Evolutionary conservation across 2,113 vertebrate genomes (phyloP).

Genomic region (Poeciliopsis turrubarensis): DNA sequence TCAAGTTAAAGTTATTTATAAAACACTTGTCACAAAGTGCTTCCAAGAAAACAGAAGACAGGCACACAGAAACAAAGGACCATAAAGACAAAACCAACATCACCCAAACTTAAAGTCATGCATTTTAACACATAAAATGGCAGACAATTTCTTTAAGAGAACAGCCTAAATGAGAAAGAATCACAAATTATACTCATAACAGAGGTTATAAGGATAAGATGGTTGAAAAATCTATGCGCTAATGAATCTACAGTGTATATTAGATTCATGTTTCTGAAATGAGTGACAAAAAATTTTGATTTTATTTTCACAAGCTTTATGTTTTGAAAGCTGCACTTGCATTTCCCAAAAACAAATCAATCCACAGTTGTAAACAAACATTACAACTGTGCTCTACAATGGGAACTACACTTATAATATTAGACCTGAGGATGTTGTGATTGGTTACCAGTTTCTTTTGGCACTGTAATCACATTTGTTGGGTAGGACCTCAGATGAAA

Average conservation of each 20-base stretch:
- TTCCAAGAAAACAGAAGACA: slow-evolving; percentile 40
- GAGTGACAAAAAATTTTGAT: not conserved
- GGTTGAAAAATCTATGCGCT: not conserved
- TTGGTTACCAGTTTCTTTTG: not conserved
- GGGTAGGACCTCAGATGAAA: not conserved
- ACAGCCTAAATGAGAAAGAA: not conserved
- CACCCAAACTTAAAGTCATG: not conserved
- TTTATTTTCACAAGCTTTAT: not conserved
- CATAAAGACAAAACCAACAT: slow-evolving; percentile 17
- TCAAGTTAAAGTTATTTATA: slow-evolving; percentile 50
- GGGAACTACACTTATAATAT: not conserved
- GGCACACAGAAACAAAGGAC: slow-evolving; percentile 26
- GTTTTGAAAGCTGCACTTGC: not conserved
- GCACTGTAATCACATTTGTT: not conserved
- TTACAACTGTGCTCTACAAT: not conserved
- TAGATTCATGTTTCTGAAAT: not conserved
- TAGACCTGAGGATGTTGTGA: not conserved
- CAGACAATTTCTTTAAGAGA: slow-evolving; percentile 2
- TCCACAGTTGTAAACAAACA: not conserved
- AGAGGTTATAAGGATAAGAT: not conserved
- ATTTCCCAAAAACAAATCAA: not conserved
- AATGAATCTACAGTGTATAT: not conserved
- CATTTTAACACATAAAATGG: slow-evolving; percentile 10
- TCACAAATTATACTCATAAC: not conserved
- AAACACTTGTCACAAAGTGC: slow-evolving; percentile 40